Conservation (phyloP, 2,113 vertebrate genomes). For the Lutjanus erythropterus region DNA sequence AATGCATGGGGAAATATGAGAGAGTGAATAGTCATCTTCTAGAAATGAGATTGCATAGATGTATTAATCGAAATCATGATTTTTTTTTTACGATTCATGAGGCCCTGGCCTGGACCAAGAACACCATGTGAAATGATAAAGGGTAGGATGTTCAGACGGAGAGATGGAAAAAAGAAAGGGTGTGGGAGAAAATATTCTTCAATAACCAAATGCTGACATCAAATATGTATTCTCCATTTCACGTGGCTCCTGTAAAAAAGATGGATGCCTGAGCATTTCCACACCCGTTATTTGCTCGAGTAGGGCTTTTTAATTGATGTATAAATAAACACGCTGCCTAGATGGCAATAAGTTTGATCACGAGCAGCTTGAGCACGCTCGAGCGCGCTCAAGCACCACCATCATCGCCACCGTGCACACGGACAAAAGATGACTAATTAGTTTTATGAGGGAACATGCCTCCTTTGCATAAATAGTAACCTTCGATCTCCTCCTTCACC, state of each 20-base stretch:
- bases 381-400: constrained; percentile 44
- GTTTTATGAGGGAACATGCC: constrained; percentile 58
- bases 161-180: background rate
- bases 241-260: constrained; percentile 35
- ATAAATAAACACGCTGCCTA: constrained; percentile 64
- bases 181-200: background rate
- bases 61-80: too few species aligned
- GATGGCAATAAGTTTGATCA: constrained; percentile 60
- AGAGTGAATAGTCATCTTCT: too few species aligned
- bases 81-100: too few species aligned
- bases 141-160: constrained; percentile 13
- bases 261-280: constrained; percentile 31
- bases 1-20: too few species aligned
- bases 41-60: too few species aligned
- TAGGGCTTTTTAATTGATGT: constrained; percentile 64
- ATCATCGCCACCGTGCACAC: constrained; percentile 4
- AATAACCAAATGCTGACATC: constrained; percentile 12
- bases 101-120: constrained; percentile 13
- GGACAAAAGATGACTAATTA: constrained; percentile 64
- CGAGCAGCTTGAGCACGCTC: constrained; percentile 52
- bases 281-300: constrained; percentile 47
- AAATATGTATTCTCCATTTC: constrained; percentile 35
- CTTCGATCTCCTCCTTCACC: constrained; percentile 23
- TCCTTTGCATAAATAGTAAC: constrained; percentile 60
- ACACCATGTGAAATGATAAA: background rate